Evolutionary conservation across 2,797 vertebrate genomes (phyloP), one percentile per base, ranked within the genome.

Genomic region (Lates japonicus): DNA sequence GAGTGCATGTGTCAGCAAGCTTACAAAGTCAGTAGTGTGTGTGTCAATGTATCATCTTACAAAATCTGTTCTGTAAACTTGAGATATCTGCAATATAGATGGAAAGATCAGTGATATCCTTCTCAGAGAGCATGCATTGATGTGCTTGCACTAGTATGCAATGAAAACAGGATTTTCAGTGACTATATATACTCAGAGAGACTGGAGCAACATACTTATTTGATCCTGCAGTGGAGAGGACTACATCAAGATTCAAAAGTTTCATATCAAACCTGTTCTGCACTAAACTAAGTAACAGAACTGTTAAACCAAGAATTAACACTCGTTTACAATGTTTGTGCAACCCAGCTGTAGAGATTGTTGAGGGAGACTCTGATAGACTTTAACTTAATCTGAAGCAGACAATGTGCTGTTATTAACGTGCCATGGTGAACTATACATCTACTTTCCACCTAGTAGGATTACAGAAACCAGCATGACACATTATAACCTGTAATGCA

Each of bases 101-200:
- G 41, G 33, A 78, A 33, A 70, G 55, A 75, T 78, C 65, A 57
- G 61, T 0, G 17, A 16, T 20, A 25, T 57, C 42, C 39, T 10
- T 35, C 33, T 42, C 55, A 51, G 17, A 70, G 31, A 70, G 59
- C 52, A 55, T 55, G 25, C 52, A 55, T 17, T 55, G 13, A 42
- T 13, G 9, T 29, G 25, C 25, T 29, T 29, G 25, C 25, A 29
- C 25, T 2, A 29, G 25, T 29, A 29, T 29, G 37, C 37, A 37
- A 9, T 37, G 37, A 37, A 37, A 41, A 11, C 39, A 11, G 3
- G 39, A 41, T 41, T 41, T 41, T 41, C 39, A 41, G 39, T 10
- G 39, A 41, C 9, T 11, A 3, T 42, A 12, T 42, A 4, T 42
- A 42, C 11, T 52, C 63, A 14, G 37, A 46, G 29, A 48, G 37